Evolutionary conservation across 2,888 invertebrate species (phyloP).

Genomic region (Megastigmus dorsalis): DNA sequence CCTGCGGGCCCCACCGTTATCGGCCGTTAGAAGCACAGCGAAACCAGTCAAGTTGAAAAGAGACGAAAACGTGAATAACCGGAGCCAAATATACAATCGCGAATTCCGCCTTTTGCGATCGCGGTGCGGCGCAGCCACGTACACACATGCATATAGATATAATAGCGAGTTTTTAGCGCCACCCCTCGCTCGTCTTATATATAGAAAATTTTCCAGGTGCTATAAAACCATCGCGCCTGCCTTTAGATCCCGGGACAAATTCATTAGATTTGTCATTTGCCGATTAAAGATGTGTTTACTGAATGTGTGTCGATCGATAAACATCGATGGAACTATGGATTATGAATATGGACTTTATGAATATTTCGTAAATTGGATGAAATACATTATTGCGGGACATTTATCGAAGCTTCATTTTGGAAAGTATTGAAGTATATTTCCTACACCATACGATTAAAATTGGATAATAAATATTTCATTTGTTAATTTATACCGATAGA

Average conservation of each 20-base stretch:
- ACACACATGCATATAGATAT: not conserved
- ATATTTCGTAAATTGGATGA: too few relatives aligned
- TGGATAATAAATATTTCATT: too few relatives aligned
- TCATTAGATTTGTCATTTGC: not conserved
- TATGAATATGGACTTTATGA: too few relatives aligned
- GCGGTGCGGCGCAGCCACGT: not conserved
- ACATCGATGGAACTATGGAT: not conserved
- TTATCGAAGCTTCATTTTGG: too few relatives aligned
- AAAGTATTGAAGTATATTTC: too few relatives aligned
- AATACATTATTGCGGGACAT: too few relatives aligned
- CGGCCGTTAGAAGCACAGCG: constrained; percentile 68
- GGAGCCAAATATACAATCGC: constrained; percentile 31
- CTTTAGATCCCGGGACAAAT: not conserved
- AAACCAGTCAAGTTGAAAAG: constrained; percentile 64
- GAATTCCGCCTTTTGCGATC: constrained; percentile 18
- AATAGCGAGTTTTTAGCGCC: not conserved
- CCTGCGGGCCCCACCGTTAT: constrained; percentile 64
- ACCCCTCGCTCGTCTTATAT: not conserved
- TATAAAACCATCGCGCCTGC: not conserved
- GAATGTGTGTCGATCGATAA: not conserved
- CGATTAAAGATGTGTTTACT: not conserved
- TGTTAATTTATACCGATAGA: too few relatives aligned
- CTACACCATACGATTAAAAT: too few relatives aligned
- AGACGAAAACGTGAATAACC: constrained; percentile 55
- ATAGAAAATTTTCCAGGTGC: not conserved